Conservation (phyloP, 2,888 invertebrate species). For the Phaonia tiefii region DNA sequence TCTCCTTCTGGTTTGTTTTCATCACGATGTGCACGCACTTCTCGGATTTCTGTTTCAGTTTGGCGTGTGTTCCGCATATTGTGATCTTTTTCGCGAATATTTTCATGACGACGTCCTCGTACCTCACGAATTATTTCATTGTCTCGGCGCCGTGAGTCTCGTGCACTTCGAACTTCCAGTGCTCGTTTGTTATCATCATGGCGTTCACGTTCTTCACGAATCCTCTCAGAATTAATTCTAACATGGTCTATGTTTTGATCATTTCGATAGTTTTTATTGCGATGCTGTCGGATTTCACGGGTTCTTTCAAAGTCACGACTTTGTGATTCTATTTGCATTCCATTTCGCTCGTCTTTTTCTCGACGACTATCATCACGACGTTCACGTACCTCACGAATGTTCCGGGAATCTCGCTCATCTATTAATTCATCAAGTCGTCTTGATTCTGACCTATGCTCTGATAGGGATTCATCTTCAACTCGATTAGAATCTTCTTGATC, state of each 20-base stretch:
- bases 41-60: neutral
- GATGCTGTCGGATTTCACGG: neutral
- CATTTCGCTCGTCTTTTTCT: neutral
- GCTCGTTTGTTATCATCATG: neutral
- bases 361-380: neutral
- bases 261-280: constrained; percentile 1
- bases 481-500: no score
- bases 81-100: neutral
- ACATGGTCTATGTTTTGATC: neutral
- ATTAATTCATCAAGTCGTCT: no score
- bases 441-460: no score
- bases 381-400: neutral
- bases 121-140: no score
- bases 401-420: no score
- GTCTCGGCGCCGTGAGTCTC: neutral
- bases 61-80: constrained; percentile 11
- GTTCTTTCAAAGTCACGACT: neutral
- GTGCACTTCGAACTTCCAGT: neutral
- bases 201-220: constrained; percentile 1
- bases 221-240: neutral
- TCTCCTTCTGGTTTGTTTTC: neutral
- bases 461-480: no score
- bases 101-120: constrained; percentile 12
- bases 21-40: neutral
- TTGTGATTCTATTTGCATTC: neutral